These are phyloP conservation scores for Liparis tanakae DNA, from an alignment of 2,797 vertebrate species.

Conservation along the genomic window DNA sequence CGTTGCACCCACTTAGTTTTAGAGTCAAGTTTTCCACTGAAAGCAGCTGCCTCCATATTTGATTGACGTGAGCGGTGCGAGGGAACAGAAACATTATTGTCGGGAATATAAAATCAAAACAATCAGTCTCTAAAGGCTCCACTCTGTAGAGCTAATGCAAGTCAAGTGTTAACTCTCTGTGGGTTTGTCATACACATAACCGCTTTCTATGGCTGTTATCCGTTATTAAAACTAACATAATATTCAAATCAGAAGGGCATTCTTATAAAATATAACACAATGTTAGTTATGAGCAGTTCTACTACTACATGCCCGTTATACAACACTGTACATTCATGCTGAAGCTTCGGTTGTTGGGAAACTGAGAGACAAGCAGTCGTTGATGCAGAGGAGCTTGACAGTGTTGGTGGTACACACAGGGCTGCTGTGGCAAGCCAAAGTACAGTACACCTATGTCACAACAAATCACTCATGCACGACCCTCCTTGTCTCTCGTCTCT, in stretches of 20 bases:
- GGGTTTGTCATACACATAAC: not conserved
- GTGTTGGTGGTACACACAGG: conserved; percentile 38
- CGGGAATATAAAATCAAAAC: conserved; percentile 3
- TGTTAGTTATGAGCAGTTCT: not conserved
- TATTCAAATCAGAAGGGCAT: not conserved
- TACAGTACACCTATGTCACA: conserved; percentile 27
- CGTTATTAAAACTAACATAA: not conserved
- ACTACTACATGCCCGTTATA: not conserved
- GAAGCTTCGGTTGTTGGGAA: conserved; percentile 9
- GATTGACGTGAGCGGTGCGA: conserved; percentile 1
- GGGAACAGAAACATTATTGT: conserved; percentile 17
- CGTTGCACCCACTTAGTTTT: not conserved
- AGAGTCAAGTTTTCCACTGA: not conserved
- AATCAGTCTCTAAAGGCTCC: not conserved
- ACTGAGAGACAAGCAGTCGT: conserved; percentile 10
- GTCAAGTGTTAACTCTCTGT: not conserved
- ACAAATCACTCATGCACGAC: conserved; percentile 7
- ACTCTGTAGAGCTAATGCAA: not conserved
- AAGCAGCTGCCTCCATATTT: conserved; percentile 23
- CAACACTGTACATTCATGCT: not conserved
- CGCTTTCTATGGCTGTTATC: not conserved
- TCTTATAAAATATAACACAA: not conserved
- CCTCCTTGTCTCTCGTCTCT: conserved; percentile 24
- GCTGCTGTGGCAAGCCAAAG: conserved; percentile 24
- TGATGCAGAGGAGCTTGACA: conserved; percentile 1